These are phyloP conservation scores for Neosalanx taihuensis DNA, from an alignment of 2,797 vertebrate species.

Conservation along the genomic window DNA sequence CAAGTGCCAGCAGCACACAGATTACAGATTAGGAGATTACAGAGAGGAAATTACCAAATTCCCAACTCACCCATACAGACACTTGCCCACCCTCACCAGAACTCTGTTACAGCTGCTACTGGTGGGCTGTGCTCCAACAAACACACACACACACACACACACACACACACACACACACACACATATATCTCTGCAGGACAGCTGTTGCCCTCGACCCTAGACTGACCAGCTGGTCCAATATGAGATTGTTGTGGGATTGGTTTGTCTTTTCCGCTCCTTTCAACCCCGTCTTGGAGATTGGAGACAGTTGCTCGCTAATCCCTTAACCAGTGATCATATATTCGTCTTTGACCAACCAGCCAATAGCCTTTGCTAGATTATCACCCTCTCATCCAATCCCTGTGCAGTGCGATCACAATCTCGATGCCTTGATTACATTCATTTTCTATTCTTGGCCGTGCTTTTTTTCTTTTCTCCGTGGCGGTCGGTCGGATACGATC, in stretches of 20 bases:
- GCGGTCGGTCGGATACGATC: not conserved
- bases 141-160: conserved; percentile 11
- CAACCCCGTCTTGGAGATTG: conserved; percentile 11
- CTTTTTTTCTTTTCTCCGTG: not conserved
- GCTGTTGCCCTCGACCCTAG: conserved; percentile 1
- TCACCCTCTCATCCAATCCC: conserved; percentile 22
- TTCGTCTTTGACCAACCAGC: conserved; percentile 6
- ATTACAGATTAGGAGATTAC: conserved; percentile 47
- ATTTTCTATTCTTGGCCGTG: not conserved
- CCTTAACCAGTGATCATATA: conserved; percentile 20
- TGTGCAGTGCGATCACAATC: conserved; percentile 5
- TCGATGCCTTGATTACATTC: conserved; percentile 1
- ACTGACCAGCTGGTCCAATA: conserved; percentile 22
- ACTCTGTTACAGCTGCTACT: conserved; percentile 12
- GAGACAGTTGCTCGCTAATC: conserved; percentile 13
- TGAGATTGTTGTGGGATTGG: conserved; percentile 17
- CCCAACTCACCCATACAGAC: conserved; percentile 15
- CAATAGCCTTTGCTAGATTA: conserved; percentile 19
- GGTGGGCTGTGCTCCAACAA: conserved; percentile 8
- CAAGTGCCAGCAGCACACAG: conserved; percentile 6
- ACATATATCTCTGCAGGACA: not conserved
- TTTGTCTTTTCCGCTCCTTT: conserved; percentile 15
- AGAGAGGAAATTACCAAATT: conserved; percentile 26
- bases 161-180: conserved; percentile 5
- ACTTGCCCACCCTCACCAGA: conserved; percentile 1